Base-by-base conservation (phyloP, 2,888 invertebrate species). In the Ophion obscuratus region DNA sequence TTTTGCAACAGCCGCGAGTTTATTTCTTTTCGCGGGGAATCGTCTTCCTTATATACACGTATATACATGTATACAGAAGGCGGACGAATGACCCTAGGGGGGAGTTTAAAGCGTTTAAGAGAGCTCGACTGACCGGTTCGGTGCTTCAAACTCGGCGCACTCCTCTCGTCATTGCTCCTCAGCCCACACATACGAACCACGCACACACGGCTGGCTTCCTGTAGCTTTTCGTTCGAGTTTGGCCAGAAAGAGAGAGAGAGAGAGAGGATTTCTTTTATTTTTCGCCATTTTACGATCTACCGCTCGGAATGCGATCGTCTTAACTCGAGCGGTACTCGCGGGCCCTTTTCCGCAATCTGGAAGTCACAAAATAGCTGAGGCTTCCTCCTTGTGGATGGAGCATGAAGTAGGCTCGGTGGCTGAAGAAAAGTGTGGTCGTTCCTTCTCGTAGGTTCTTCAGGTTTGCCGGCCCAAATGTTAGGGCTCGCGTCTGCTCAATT, bases 71-170 rank as follows among this genome's bases (percentile, higher is more conserved):
- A 20, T 14, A 31, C 27, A 11, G 80, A 70, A 47, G 36, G 67
- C 62, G 64, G 64, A 78, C 75, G 78, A 76, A 82, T 82, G 81
- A 81, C 85, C 87, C 80, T 83, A 85, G 87, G 85, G 76, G 47
- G 83, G 57, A 67, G 68, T 73, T 85, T 71, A 70, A 66, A 79
- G 67, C 83, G 77, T 83, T 83, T 83, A 71, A 84, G 84, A 81
- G 84, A 81, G 64, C 71, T 66, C 68, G 76, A 81, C 83, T 82
- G 84, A 87, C 88, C 85, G 88, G 88, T 88, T 87, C 82, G 36
- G 81, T 79, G 74, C 79, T 84, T 78, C 76, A 80, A 81, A 81
- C 71, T 70, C 53, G 64, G 61, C 78, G 76, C 53, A 53, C 78
- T 67, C 53, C 79, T 68, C 79, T 79, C 79, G 40, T 79, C 79